Base-by-base conservation (phyloP, 2,113 vertebrate genomes). In the Pagrus major region DNA sequence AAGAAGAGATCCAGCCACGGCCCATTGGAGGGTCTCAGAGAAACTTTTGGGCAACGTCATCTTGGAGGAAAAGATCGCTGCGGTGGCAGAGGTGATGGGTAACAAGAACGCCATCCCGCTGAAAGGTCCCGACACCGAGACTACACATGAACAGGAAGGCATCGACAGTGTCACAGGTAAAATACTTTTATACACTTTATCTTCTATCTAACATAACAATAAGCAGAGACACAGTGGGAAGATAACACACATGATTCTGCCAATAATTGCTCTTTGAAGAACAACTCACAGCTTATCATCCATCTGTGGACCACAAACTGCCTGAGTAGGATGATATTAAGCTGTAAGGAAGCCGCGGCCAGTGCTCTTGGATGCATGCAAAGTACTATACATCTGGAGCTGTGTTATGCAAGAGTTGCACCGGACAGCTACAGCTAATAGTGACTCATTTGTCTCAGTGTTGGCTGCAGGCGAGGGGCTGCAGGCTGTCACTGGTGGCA, bases 51-150 rank as follows among this genome's bases (percentile, higher is more conserved):
- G 52, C 9, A 51, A 29, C 23, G 3, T n/a, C 7, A 7, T 74
- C 9, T 54, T 64, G 33, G 73, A 73, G 37, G 54, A 73, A 35
- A 85, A 47, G 61, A 71, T 33, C 5, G 51, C 42, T 27, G 72
- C 75, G 10, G 61, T 12, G 49, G 67, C 71, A 0, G 83, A 83
- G 25, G 74, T 27, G 63, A 90, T 92, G 92, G 89, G 90, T 0
- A 91, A 93, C 76, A 89, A 92, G 78, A 92, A 72, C 52, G 76
- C 54, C 68, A 74, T 51, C 49, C 49, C 60, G 9, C 47, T 8
- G 2, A 88, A 85, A 80, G 54, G 54, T 70, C 68, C 78, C 5
- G 73, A 87, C 52, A 31, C 59, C 6, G 82, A 9, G 54, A 33
- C 21, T 1, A 44, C 35, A 20, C 69, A 66, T 16, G 15, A 35